Evolutionary conservation across 2,113 vertebrate species (phyloP), one percentile per base, ranked within the genome.

Genomic region (Macrotus californicus): DNA sequence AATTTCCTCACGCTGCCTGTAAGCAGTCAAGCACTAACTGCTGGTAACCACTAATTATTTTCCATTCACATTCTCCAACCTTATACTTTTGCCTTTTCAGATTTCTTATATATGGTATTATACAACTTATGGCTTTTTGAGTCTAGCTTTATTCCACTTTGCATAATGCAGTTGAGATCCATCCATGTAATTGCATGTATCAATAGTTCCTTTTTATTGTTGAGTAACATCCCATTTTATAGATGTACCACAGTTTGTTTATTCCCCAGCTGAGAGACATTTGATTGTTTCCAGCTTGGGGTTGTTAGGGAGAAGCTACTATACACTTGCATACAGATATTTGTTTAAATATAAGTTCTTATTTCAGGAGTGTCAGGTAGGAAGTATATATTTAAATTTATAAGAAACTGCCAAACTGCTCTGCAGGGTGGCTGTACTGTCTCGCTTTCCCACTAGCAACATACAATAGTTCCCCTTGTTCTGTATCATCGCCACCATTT

Each of bases 331-430:
- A 80, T 36, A 76, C 18, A 94, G 46, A 10, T 94, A 13, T 83
- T 92, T 92, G 19, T 87, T 61, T 88, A 46, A 79, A 83, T 31
- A 34, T 77, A 56, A 19, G 8, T 90, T 95, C 52, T 93, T 56
- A 89, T 56, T 76, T 92, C 46, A 84, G 50, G 52, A 54, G 34
- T 19, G 14, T 87, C 73, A 66, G 26, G 34, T 34, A 77, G 29
- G 41, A 96, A 82, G 24, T 22, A 83, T 64, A 41, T 81, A 50
- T 92, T 94, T 59, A 80, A 80, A 87, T 87, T 59, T 91, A 69
- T 79, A 77, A 88, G n/a, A 93, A 85, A 81, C 39, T 96, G 52
- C 0, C 12, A 76, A 82, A 80, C 14, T 73, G 26, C 64, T 94
- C 79, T 79, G 54, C 73, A 84, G 39, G 81, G 6, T 50, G 48